These are phyloP conservation scores for Cremastinae sp. DNA, from an alignment of 2,888 invertebrate species.

Conservation along the genomic window DNA sequence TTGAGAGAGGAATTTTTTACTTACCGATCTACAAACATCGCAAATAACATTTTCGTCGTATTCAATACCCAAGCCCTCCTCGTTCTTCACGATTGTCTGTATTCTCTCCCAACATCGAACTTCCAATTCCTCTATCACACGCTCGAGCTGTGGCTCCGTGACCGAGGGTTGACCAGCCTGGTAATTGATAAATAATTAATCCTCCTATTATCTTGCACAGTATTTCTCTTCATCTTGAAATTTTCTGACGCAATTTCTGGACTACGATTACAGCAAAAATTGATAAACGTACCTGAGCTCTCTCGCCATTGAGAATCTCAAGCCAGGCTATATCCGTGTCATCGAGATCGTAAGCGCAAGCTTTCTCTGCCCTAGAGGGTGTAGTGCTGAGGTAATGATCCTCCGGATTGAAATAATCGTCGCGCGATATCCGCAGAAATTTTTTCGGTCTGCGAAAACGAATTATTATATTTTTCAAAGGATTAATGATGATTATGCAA, in stretches of 20 bases:
- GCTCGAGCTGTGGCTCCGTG: constrained; percentile 93
- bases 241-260: neutral
- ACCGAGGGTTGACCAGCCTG: constrained; percentile 86
- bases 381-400: constrained; percentile 93
- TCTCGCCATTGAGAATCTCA: constrained; percentile 91
- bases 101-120: constrained; percentile 96
- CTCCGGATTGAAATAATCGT: constrained; percentile 91
- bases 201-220: neutral
- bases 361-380: constrained; percentile 93
- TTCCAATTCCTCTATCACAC: constrained; percentile 95
- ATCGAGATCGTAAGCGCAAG: constrained; percentile 97
- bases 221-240: neutral
- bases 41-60: constrained; percentile 99
- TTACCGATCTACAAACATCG: constrained; percentile 96
- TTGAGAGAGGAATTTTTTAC: constrained; percentile 69
- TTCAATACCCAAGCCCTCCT: constrained; percentile 96
- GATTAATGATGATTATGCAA: constrained; percentile 2
- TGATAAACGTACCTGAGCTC: constrained; percentile 82
- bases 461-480: neutral
- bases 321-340: constrained; percentile 96
- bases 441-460: constrained; percentile 88
- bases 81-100: constrained; percentile 93
- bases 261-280: neutral
- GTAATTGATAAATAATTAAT: neutral
- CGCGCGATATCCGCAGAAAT: constrained; percentile 94